Evolutionary conservation across 2,113 vertebrate genomes (phyloP), one percentile per base, ranked within the genome.

Genomic region (Callionymus lyra): DNA sequence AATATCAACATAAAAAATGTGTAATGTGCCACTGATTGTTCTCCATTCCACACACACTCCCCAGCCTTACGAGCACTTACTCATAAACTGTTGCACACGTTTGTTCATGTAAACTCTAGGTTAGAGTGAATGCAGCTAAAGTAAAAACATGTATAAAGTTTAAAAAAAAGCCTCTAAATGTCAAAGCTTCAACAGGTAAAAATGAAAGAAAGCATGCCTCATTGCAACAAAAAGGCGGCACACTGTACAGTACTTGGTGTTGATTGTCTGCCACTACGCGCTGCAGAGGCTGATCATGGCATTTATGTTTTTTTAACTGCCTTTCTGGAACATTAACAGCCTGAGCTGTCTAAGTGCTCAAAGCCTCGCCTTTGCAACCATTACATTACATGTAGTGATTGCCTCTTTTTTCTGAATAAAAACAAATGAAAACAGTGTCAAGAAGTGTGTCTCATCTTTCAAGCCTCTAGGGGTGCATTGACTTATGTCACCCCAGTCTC

Each of bases 331-430:
- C 56, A 13, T 15, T 38, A 50, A 32, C 56, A 53, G 31, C 39
- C 34, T n/a, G 43, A 53, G 59, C 61, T 69, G 49, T 59, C 59
- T 76, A 60, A 47, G 46, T 75, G 57, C 74, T 64, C 52, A 73
- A 34, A 54, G 63, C 63, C 62, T 69, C 10, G 60, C 17, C 58
- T 44, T 41, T 77, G 63, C 75, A 71, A 77, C 50, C 71, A 74
- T 77, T 71, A 72, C 74, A 65, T 70, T 68, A 50, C 70, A 68
- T 74, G 64, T 79, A 79, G 65, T 77, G 71, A 72, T 68, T 82
- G 81, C 76, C 52, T 78, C 82, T 84, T 75, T 27, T 27, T 27
- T 8, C 21, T 47, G 49, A 80, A 80, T 81, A 78, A 77, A 80
- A 33, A 63, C 61, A 10, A 63, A 50, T 41, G 37, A 58, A 62